phyloP scores from a whole-genome alignment of 1,140 invertebrate species.

The Medauroidea extradentata region DNA sequence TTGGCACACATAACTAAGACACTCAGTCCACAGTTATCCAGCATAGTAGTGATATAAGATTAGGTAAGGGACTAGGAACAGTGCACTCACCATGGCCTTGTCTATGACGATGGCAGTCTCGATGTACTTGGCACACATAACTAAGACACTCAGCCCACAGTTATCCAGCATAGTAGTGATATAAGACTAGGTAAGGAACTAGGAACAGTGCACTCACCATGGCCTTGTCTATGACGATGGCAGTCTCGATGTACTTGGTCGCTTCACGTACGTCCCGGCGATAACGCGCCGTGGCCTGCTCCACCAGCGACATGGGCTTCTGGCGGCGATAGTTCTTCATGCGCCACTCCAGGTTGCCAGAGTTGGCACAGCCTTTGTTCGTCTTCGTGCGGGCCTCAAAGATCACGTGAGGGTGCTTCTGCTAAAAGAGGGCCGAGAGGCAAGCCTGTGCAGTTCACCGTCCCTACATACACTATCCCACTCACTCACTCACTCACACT shows the following conservation, averaged over 20 bases:
- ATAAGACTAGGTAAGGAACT: background rate
- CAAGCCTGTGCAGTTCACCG: constrained; percentile 10
- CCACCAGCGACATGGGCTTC: constrained; percentile 53
- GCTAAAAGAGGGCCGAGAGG: constrained; percentile 30
- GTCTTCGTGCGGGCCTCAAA: constrained; percentile 84
- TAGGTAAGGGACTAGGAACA: no score
- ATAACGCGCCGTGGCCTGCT: constrained; percentile 30
- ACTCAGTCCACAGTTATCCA: no score
- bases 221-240: constrained; percentile 85
- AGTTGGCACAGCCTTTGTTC: constrained; percentile 84
- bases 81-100: no score
- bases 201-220: constrained; percentile 57
- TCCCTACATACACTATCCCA: no score
- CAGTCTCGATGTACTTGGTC: constrained; percentile 89
- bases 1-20: no score
- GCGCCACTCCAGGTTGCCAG: constrained; percentile 68
- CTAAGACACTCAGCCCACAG: background rate
- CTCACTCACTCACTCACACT: background rate
- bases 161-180: background rate
- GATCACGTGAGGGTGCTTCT: constrained; percentile 94
- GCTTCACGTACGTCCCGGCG: constrained; percentile 79
- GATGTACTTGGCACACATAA: background rate
- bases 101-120: background rate
- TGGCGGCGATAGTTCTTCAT: constrained; percentile 56
- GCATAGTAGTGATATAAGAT: no score